Evolutionary conservation across 1,140 invertebrate species (phyloP).

Genomic region (Antheraea mylitta): DNA sequence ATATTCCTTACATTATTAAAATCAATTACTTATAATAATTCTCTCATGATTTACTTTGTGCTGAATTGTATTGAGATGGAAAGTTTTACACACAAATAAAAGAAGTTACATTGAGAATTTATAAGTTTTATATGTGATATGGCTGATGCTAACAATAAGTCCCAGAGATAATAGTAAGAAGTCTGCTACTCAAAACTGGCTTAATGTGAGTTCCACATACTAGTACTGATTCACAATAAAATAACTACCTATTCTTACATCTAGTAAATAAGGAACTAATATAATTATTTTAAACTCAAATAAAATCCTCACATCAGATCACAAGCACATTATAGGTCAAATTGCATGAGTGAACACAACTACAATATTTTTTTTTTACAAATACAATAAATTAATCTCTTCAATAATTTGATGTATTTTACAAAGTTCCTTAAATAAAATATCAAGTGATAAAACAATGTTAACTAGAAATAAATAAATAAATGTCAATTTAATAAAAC

Average conservation of each 20-base stretch:
- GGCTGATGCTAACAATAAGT: constrained; percentile 68
- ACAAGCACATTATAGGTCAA: constrained; percentile 61
- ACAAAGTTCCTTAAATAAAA: constrained; percentile 63
- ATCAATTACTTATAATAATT: constrained; percentile 36
- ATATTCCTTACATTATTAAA: constrained; percentile 42
- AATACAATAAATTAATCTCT: constrained; percentile 75
- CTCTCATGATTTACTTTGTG: constrained; percentile 38
- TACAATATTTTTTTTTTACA: constrained; percentile 42
- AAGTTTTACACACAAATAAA: constrained; percentile 18
- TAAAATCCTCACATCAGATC: constrained; percentile 69
- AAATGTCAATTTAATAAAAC: constrained; percentile 59
- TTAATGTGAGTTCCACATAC: constrained; percentile 19
- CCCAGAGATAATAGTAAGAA: constrained; percentile 29
- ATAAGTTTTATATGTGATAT: constrained; percentile 47
- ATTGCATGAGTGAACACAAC: constrained; percentile 68
- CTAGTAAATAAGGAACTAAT: constrained; percentile 75
- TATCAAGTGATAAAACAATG: constrained; percentile 72
- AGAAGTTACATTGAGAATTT: constrained; percentile 37
- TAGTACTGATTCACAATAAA: constrained; percentile 36
- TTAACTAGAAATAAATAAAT: constrained; percentile 65
- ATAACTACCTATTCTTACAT: constrained; percentile 39
- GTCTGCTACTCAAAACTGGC: neutral
- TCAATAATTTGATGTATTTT: constrained; percentile 53
- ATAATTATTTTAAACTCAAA: constrained; percentile 69
- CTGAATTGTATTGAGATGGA: constrained; percentile 27